phyloP scores from a whole-genome alignment of 2,888 invertebrate species.

The Drosophila mimica region DNA sequence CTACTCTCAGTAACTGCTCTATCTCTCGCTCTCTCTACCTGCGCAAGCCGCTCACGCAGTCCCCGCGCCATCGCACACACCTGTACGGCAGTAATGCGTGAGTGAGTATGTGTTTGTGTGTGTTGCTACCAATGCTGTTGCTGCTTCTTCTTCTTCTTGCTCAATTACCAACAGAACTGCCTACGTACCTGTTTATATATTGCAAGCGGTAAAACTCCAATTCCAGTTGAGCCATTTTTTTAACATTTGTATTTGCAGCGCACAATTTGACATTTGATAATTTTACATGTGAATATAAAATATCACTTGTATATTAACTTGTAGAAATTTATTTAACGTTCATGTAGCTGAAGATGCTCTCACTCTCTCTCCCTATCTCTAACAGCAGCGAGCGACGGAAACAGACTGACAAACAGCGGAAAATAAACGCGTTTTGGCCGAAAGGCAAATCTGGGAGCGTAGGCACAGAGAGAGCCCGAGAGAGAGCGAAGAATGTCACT shows the following conservation, averaged over 20 bases:
- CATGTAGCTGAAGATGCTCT: conserved; percentile 2
- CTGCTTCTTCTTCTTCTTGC: conserved; percentile 55
- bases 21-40: conserved; percentile 50
- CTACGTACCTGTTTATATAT: conserved; percentile 73
- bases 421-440: conserved; percentile 72
- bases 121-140: conserved; percentile 33
- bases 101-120: conserved; percentile 23
- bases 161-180: conserved; percentile 76
- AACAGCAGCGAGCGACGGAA: conserved; percentile 61
- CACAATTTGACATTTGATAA: conserved; percentile 18
- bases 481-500: conserved; percentile 7
- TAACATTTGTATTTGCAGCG: conserved; percentile 16
- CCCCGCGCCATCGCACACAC: conserved; percentile 61
- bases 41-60: conserved; percentile 61
- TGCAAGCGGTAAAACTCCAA: conserved; percentile 37
- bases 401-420: conserved; percentile 58
- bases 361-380: conserved; percentile 15
- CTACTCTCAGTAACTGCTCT: conserved; percentile 28
- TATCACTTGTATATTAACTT: conserved; percentile 24
- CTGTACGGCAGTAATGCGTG: conserved; percentile 39
- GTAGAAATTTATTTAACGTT: conserved; percentile 42
- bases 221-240: conserved; percentile 40
- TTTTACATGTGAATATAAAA: conserved; percentile 21
- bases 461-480: conserved; percentile 22
- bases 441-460: conserved; percentile 43